Evolutionary conservation across 2,888 invertebrate genomes (phyloP), one percentile per base, ranked within the genome.

Genomic region (Ametastegia equiseti): DNA sequence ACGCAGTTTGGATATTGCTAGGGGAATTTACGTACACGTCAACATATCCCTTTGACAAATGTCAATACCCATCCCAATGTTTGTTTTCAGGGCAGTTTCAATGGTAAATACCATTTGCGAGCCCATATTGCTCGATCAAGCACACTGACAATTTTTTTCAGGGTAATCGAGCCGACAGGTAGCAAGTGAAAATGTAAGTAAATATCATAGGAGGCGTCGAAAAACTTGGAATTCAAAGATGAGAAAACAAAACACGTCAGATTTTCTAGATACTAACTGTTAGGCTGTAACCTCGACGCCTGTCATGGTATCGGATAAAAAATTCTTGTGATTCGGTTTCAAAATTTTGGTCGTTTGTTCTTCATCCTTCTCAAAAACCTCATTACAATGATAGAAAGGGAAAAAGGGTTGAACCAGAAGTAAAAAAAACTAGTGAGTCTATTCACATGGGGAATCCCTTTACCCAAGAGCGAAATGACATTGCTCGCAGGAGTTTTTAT

Each of bases 31-130:
- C n/a, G 39, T 39, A 36, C 23, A 6, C 65, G 33, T 67, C 67
- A 67, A 67, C 67, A 36, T n/a, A 67, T 67, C 67, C 39, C 67
- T 39, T 39, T 67, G 67, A 67, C 27, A 27, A 67, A 67, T 67
- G 36, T 67, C 39, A 67, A 39, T 39, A 39, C 23, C 19, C 11
- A 39, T n/a, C 39, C 23, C 13, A 39, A 67, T 67, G 67, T 67
- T 67, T 67, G 36, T 67, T 23, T 3, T 23, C 36, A 36, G 36
- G 19, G 7, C 39, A 36, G 39, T 39, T 63, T 39, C 67, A 23
- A 39, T 9, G 67, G 67, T 67, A 27, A 67, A 19, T 39, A 67
- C 36, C 67, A 36, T 39, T 67, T 39, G 39, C 65, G 39, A 67
- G 15, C 39, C 19, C 36, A 39, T 23, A 4, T 1, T 39, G 19